Evolutionary conservation across 2,797 vertebrate genomes (phyloP).

Genomic region (Kryptopterus vitreolus): DNA sequence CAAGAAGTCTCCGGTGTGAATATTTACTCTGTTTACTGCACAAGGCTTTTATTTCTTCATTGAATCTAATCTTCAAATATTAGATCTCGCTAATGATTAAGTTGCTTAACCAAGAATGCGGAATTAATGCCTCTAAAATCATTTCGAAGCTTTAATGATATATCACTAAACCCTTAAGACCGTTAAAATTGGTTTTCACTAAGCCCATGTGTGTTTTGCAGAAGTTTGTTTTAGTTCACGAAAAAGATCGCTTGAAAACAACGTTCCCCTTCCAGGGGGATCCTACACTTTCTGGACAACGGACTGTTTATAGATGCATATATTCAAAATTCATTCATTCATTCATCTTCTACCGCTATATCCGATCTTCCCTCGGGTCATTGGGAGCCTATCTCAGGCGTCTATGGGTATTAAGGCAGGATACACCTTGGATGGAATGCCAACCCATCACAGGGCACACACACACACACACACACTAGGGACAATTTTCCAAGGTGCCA

Average conservation of each 20-base stretch:
- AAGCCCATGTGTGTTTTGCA: not conserved
- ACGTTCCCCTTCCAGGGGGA: not conserved
- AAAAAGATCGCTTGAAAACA: not conserved
- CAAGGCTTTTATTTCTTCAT: conserved; percentile 11
- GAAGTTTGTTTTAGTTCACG: not conserved
- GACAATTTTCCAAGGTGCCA: too few species aligned
- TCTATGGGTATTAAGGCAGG: too few species aligned
- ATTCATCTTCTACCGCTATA: too few species aligned
- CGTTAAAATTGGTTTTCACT: conserved; percentile 10
- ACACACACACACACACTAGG: too few species aligned
- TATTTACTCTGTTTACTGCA: conserved; percentile 8
- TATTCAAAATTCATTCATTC: too few species aligned
- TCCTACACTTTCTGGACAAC: not conserved
- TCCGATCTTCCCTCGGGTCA: too few species aligned
- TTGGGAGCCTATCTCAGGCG: too few species aligned
- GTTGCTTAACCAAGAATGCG: conserved; percentile 13
- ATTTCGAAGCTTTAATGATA: conserved; percentile 26
- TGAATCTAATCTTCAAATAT: conserved; percentile 17
- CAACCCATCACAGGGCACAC: too few species aligned
- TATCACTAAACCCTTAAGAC: not conserved
- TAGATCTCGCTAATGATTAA: conserved; percentile 9
- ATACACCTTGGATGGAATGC: too few species aligned
- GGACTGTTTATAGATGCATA: too few species aligned
- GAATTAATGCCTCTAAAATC: not conserved
- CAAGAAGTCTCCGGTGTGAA: not conserved